Conservation (phyloP, 2,113 vertebrate genomes). For the Dasypus novemcinctus region DNA sequence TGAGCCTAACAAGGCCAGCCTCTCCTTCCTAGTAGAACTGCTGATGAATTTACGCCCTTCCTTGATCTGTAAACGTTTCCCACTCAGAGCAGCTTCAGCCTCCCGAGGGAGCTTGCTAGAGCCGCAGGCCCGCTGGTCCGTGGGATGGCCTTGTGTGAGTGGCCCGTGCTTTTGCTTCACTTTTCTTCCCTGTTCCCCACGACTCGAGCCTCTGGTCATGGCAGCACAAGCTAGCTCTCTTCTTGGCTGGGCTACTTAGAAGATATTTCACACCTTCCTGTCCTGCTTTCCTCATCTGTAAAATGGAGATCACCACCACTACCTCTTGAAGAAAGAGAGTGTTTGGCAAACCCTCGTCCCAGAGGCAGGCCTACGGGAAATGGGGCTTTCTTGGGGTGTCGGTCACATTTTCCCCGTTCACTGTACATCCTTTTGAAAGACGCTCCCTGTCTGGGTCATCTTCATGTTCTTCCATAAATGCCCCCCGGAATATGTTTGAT, state of each 20-base stretch:
- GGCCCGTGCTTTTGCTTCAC: fast-evolving
- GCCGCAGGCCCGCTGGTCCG: neutral
- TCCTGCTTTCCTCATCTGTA: neutral
- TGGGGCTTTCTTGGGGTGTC: neutral
- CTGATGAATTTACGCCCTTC: fast-evolving
- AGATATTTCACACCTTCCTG: too few species aligned
- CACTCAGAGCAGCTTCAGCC: fast-evolving
- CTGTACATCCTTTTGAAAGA: neutral
- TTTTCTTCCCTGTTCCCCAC: neutral
- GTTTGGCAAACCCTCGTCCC: neutral
- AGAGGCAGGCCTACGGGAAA: neutral
- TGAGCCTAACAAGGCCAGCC: neutral
- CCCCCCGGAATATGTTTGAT: neutral
- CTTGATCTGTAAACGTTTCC: neutral
- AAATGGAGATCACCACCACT: neutral
- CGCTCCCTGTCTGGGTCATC: neutral
- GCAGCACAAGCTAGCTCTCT: fast-evolving
- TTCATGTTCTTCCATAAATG: neutral
- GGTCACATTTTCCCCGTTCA: neutral
- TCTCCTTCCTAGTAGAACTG: neutral
- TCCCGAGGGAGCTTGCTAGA: neutral
- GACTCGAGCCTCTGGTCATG: neutral
- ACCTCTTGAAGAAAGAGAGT: neutral
- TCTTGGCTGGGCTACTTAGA: neutral
- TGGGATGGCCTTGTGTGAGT: neutral